Conservation (phyloP, 1,140 invertebrate genomes). For the Magallana gigas region DNA sequence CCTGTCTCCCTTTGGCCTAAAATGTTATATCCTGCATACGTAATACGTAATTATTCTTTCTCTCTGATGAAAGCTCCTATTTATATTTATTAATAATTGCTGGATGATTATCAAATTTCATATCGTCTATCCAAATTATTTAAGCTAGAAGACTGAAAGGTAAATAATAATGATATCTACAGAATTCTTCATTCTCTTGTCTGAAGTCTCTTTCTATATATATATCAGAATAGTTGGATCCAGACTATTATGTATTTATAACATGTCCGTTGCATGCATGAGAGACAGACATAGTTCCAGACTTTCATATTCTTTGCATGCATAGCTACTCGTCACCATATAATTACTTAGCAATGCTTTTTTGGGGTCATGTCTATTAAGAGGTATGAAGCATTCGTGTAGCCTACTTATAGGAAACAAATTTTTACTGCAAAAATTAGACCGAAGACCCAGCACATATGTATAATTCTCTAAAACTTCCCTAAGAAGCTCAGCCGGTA, state of each 20-base stretch:
- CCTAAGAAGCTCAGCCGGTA: too few species aligned
- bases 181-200: not conserved
- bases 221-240: not conserved
- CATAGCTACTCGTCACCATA: not conserved
- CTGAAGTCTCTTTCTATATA: not conserved
- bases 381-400: conserved; percentile 21
- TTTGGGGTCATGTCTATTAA: not conserved
- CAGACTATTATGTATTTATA: not conserved
- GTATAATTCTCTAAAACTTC: too few species aligned
- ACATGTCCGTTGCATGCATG: not conserved
- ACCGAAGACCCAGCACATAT: not conserved
- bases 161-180: not conserved
- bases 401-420: not conserved
- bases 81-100: not conserved
- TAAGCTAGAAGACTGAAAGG: conserved; percentile 33
- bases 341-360: not conserved
- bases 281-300: not conserved
- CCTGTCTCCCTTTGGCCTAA: too few species aligned
- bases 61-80: too few species aligned
- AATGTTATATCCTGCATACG: too few species aligned
- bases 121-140: conserved; percentile 26
- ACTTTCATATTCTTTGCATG: not conserved
- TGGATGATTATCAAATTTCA: not conserved
- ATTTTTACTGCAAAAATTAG: not conserved
- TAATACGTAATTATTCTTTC: too few species aligned